Base-by-base conservation (phyloP, 2,797 vertebrate genomes). In the Astyanax mexicanus region DNA sequence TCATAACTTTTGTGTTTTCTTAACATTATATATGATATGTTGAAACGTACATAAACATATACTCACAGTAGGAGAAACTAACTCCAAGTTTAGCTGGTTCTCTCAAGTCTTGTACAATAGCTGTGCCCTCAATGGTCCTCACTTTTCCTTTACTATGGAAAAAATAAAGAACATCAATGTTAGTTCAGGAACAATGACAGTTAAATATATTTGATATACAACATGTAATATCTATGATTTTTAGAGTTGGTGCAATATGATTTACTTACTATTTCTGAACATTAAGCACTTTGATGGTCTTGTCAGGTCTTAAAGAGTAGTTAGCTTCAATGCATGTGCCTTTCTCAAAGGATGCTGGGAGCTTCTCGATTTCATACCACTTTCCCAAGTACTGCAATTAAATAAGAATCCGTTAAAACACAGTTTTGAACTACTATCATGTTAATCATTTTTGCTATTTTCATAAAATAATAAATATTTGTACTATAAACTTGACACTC, bases 291-390 rank as follows among this genome's bases (percentile, higher is more conserved):
- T 84, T 90, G 77, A 97, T 88, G 70, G 94, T 96, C 9, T 93
- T 93, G 0, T 96, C 95, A 37, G 84, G 85, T 82, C 90, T 91
- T 10, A 94, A 0, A 0, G 84, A 85, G 69, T 95, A 97, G 84
- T 94, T 94, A 19, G 93, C 92, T 85, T 96, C 93, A 77, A 95
- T 89, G 84, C 97, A 98, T 42, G 89, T 95, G 84, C 95, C 96
- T 79, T 88, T 94, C 79, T 92, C 94, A 1, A 94, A 96, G 58
- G 74, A 85, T 4, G 89, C 87, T 0, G 95, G 94, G 11, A 96
- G 93, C 83, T 94, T 96, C 87, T 94, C 93, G 35, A 97, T 96
- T 89, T 97, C 95, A 0, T 96, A 97, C 96, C 96, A 97, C 54
- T 80, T 91, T 55, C 96, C 96, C 66, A 81, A 44, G 13, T 75